Evolutionary conservation across 2,113 vertebrate species (phyloP).

Genomic region (Phoenicopterus ruber): DNA sequence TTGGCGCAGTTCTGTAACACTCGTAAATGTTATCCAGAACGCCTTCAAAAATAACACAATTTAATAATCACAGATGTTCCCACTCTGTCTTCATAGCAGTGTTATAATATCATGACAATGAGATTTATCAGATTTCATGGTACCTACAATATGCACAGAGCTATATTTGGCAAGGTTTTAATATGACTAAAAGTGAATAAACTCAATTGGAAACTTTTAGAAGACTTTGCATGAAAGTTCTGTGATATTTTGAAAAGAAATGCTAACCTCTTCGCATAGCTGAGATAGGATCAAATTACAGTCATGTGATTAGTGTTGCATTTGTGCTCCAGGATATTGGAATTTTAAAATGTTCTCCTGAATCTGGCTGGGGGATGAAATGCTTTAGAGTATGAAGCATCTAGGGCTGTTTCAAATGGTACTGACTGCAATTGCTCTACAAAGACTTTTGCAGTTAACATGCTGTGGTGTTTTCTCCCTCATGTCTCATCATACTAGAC

Average conservation of each 20-base stretch:
- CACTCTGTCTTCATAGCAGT: constrained; percentile 47
- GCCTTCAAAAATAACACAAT: constrained; percentile 54
- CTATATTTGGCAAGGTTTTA: constrained; percentile 16
- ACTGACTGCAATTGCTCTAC: background rate
- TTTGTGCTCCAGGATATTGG: background rate
- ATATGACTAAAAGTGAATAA: background rate
- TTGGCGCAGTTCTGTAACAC: constrained; percentile 21
- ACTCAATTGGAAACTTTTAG: constrained; percentile 2
- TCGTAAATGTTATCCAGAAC: constrained; percentile 23
- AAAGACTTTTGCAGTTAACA: background rate
- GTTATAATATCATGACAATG: constrained; percentile 49
- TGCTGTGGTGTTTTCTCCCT: background rate
- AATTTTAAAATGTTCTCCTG: background rate
- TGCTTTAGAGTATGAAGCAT: background rate
- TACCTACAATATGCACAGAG: background rate
- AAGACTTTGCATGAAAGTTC: background rate
- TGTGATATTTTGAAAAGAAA: background rate
- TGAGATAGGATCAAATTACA: background rate
- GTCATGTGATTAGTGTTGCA: background rate
- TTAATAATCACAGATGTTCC: constrained; percentile 62
- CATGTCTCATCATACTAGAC: background rate
- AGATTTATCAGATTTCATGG: constrained; percentile 56
- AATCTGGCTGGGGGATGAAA: background rate
- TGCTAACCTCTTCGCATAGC: background rate
- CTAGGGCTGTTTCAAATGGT: background rate